These are phyloP conservation scores for Florisuga fusca DNA, from an alignment of 2,797 vertebrate species.

Conservation along the genomic window DNA sequence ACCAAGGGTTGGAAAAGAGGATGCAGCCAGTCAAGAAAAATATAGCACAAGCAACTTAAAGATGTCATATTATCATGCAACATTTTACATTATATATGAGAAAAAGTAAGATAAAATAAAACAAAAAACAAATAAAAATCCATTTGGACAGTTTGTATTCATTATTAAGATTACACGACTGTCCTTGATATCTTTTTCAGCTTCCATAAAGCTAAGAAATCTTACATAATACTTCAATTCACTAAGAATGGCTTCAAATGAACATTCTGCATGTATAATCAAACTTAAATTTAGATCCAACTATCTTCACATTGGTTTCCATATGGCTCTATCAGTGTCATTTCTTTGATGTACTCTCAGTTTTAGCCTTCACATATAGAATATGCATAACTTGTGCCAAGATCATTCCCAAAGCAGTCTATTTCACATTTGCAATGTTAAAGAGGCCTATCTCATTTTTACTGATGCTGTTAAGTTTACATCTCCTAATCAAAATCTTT, in stretches of 20 bases:
- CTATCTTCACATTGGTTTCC: background rate
- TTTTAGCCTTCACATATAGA: background rate
- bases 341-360: background rate
- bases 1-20: background rate
- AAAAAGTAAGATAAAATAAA: background rate
- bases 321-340: background rate
- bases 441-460: constrained; percentile 8
- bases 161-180: background rate
- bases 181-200: background rate
- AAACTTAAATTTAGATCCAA: background rate
- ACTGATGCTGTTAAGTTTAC: background rate
- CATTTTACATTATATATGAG: background rate
- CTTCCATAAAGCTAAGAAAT: background rate
- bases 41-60: background rate
- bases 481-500: constrained; percentile 21
- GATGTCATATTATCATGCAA: background rate
- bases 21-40: background rate
- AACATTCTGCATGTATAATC: background rate
- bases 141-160: background rate
- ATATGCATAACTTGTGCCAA: constrained; percentile 9
- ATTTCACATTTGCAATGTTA: constrained; percentile 50
- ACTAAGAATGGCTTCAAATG: background rate
- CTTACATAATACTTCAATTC: background rate
- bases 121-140: background rate
- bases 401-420: constrained; percentile 18